A percentile compares a stretch with the other conserved stretches of the same genome.
These are phyloP conservation scores for Drosophila setifemur DNA, from an alignment of 1,140 invertebrate species.

Conservation along the genomic window DNA sequence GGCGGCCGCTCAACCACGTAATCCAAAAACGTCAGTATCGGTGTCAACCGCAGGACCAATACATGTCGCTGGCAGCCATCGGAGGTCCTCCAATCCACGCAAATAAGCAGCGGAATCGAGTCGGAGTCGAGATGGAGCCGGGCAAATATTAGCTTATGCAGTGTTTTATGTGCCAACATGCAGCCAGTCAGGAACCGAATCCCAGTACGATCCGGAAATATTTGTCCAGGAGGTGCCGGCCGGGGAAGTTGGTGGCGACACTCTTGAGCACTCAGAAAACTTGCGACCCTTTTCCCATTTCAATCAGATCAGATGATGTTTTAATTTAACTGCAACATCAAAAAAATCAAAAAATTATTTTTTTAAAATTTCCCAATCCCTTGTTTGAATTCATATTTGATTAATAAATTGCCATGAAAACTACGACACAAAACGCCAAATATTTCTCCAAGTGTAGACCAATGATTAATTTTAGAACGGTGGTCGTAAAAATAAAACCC, in stretches of 20 bases:
- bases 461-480: conserved; percentile 59
- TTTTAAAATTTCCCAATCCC: too few species aligned
- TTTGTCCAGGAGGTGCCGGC: conserved; percentile 27
- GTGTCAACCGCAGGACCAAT: conserved; percentile 68
- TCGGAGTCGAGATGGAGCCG: conserved; percentile 13
- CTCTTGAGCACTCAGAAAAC: neutral
- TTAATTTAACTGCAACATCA: too few species aligned
- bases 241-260: conserved; percentile 9
- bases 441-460: neutral
- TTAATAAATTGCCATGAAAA: too few species aligned
- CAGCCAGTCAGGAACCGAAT: conserved; percentile 16
- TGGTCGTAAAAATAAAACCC: conserved; percentile 39
- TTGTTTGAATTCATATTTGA: too few species aligned
- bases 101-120: conserved; percentile 51
- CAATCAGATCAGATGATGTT: too few species aligned
- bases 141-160: conserved; percentile 76
- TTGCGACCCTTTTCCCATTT: neutral
- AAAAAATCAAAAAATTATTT: too few species aligned
- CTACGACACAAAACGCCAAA: neutral
- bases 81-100: conserved; percentile 18
- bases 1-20: conserved; percentile 41
- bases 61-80: conserved; percentile 51
- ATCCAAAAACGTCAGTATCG: conserved; percentile 33
- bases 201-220: conserved; percentile 6
- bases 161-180: conserved; percentile 66